Evolutionary conservation across 2,888 invertebrate species (phyloP), one percentile per base, ranked within the genome.

Genomic region (Junonia oenone): DNA sequence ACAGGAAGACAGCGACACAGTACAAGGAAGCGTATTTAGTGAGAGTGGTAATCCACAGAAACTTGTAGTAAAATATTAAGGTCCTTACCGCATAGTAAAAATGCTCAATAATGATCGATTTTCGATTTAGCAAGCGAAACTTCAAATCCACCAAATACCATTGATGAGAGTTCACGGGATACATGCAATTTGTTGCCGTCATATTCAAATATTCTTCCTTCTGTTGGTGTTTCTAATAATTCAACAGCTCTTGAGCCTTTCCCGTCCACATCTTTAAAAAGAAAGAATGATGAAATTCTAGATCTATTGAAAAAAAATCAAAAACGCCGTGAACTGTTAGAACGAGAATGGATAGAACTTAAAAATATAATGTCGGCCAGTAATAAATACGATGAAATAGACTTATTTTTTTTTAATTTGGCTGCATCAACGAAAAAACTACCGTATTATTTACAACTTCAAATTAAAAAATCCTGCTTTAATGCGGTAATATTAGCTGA

Each of bases 21-120:
- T 63, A 64, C 33, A 33, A 33, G 6, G 52, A 31, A 47, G 62
- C 64, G 6, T 62, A 66, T 54, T 46, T 66, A 31, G 55, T 64
- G n/a, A 14, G 58, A 2, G 47, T 64, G 66, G 64, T 8, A 37
- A 61, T 27, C 62, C 64, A n/a, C 55, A 63, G 50, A 64, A 66
- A 54, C 27, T 64, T 6, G 57, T 61, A 1, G 26, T 38, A 6
- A 64, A 61, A 48, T 62, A 46, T 22, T 5, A 22, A 22, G 22
- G 22, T 22, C 22, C 22, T 22, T 22, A 22, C 22, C 22, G 22
- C 22, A 22, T 22, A 22, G 22, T 22, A 22, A 22, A 22, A 22
- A 22, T 22, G 5, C 22, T 22, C 22, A 22, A 22, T 22, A n/a
- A n/a, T n/a, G n/a, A n/a, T n/a, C n/a, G n/a, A n/a, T n/a, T n/a